A percentile compares a stretch with the other conserved stretches of the same genome.
These are phyloP conservation scores for Eristalis intricaria DNA, from an alignment of 2,888 invertebrate species.

Conservation along the genomic window DNA sequence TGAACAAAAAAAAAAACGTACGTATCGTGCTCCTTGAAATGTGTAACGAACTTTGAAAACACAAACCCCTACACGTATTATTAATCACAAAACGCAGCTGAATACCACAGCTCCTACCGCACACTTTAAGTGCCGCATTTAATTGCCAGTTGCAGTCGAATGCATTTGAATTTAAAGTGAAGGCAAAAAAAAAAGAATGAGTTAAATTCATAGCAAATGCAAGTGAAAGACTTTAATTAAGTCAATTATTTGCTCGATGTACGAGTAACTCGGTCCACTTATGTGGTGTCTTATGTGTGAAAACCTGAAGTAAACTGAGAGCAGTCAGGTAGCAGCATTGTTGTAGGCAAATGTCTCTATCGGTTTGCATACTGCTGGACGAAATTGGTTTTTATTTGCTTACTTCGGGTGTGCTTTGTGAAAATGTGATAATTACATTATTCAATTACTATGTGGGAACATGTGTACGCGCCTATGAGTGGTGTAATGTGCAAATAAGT, in stretches of 20 bases:
- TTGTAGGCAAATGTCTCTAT: conserved; percentile 48
- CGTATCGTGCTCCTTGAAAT: conserved; percentile 43
- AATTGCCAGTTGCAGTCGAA: conserved; percentile 63
- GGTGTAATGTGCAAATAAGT: background rate
- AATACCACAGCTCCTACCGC: conserved; percentile 1
- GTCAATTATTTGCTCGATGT: conserved; percentile 66
- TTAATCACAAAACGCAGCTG: conserved; percentile 49
- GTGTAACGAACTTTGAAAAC: conserved; percentile 67
- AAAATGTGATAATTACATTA: background rate
- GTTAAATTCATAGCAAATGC: conserved; percentile 16
- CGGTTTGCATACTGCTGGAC: background rate
- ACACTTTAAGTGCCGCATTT: conserved; percentile 49
- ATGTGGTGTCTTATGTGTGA: conserved; percentile 42
- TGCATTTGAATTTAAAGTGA: conserved; percentile 50
- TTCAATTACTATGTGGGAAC: background rate
- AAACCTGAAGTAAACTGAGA: conserved; percentile 42
- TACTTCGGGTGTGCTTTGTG: background rate
- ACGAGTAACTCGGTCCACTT: background rate
- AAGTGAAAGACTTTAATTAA: conserved; percentile 69
- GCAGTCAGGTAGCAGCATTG: conserved; percentile 22
- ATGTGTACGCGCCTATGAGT: background rate
- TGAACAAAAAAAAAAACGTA: too few relatives aligned
- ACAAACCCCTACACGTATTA: conserved; percentile 32
- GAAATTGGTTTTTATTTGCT: background rate
- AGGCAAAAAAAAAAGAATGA: background rate